Percentiles rank a stretch among this genome's conserved stretches.
Evolutionary conservation across 2,797 vertebrate species (phyloP).

Genomic region (Hippopotamyrus pictus): DNA sequence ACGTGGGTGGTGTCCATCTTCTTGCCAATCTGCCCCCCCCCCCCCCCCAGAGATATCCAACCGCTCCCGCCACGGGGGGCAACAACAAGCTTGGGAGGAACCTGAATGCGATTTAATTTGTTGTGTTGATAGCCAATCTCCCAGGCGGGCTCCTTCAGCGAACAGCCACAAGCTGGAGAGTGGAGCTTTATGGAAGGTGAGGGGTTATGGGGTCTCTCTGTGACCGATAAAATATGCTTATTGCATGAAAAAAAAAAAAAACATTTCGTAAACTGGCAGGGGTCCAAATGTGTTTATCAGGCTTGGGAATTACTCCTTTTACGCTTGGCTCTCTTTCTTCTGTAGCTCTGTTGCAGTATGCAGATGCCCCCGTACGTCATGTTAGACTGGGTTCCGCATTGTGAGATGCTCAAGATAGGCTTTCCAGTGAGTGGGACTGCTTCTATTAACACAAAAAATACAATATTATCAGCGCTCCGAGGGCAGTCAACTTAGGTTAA

Average conservation of each 20-base stretch:
- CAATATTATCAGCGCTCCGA: not conserved
- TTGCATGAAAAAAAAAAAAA: not conserved
- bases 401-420: not conserved
- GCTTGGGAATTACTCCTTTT: constrained; percentile 5
- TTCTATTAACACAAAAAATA: constrained; percentile 1
- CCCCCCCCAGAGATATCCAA: not conserved
- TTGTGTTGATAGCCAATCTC: constrained; percentile 19
- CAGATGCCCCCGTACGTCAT: not conserved
- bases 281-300: constrained; percentile 22
- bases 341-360: not conserved
- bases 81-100: not conserved
- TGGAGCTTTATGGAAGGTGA: not conserved
- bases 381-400: not conserved
- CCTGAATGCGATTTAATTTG: constrained; percentile 14
- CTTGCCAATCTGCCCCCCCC: not conserved
- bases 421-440: constrained; percentile 1
- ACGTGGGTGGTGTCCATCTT: not conserved
- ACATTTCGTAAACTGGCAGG: constrained; percentile 19
- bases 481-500: not conserved
- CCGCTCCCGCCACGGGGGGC: not conserved
- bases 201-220: not conserved
- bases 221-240: constrained; percentile 21
- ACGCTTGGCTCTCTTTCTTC: not conserved
- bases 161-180: not conserved
- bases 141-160: not conserved